Conservation (phyloP, 2,113 vertebrate genomes). For the Lipophrys pholis region DNA sequence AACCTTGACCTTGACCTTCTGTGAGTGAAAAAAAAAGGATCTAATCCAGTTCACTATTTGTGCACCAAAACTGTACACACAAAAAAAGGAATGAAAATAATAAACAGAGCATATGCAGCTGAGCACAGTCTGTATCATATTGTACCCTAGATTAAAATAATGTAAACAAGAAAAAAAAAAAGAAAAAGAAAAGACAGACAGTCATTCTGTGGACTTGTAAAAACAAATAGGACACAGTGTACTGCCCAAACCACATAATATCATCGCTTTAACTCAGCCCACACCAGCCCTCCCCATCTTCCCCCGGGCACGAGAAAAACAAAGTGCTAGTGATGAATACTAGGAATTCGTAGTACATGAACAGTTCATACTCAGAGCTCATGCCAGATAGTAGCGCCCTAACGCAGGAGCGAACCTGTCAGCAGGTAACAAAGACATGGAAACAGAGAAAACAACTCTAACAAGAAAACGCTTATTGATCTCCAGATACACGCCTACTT, state of each 20-base stretch:
- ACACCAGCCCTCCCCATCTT: not conserved
- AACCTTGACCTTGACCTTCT: no score
- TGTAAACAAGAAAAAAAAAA: not conserved
- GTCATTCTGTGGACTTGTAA: not conserved
- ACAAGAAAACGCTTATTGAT: not conserved
- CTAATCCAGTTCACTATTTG: not conserved
- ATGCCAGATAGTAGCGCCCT: not conserved
- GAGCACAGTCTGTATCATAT: not conserved
- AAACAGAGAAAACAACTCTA: not conserved
- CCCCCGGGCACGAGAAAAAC: slow-evolving; percentile 11
- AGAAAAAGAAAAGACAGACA: not conserved
- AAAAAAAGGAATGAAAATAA: not conserved
- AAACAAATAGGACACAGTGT: slow-evolving; percentile 12
- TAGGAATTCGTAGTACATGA: not conserved
- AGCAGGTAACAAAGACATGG: not conserved
- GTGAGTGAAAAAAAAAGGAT: not conserved
- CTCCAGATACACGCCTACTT: not conserved
- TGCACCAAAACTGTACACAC: no score
- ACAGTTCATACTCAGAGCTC: not conserved
- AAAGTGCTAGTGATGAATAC: slow-evolving; percentile 14
- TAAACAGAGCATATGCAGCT: not conserved
- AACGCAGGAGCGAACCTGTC: not conserved
- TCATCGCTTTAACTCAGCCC: slow-evolving; percentile 7
- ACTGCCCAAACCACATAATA: slow-evolving; percentile 17
- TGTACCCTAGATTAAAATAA: not conserved